phyloP scores from a whole-genome alignment of 2,888 invertebrate genomes.

The Drosophila fungiperda region DNA sequence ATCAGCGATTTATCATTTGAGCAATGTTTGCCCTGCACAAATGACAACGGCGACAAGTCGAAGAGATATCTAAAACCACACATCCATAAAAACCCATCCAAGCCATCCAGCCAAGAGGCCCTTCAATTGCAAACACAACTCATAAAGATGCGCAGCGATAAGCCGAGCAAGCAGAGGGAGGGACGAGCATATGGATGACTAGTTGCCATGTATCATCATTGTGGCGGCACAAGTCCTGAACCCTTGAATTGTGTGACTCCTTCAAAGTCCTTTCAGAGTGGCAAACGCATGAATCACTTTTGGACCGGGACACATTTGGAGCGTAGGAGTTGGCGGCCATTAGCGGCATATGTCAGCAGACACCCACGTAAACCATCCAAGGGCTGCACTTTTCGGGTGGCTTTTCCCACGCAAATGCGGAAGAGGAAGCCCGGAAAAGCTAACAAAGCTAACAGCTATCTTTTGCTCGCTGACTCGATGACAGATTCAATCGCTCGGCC shows the following conservation, averaged over 20 bases:
- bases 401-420: slow-evolving; percentile 53
- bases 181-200: slow-evolving; percentile 36
- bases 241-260: slow-evolving; percentile 45
- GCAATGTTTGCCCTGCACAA: slow-evolving; percentile 64
- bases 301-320: slow-evolving; percentile 31
- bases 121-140: slow-evolving; percentile 56
- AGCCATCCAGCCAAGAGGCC: slow-evolving; percentile 42
- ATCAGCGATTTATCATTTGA: slow-evolving; percentile 71
- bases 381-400: slow-evolving; percentile 70
- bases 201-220: slow-evolving; percentile 67
- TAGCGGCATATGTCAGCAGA: slow-evolving; percentile 73
- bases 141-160: slow-evolving; percentile 73
- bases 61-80: slow-evolving; percentile 34
- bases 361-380: slow-evolving; percentile 67
- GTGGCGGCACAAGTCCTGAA: slow-evolving; percentile 59
- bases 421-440: slow-evolving; percentile 27
- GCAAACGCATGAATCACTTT: slow-evolving; percentile 67
- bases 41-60: slow-evolving; percentile 52
- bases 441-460: slow-evolving; percentile 27
- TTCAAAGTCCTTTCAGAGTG: slow-evolving; percentile 47
- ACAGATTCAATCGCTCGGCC: slow-evolving; percentile 25
- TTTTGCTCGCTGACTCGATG: slow-evolving; percentile 42
- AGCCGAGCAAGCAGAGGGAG: slow-evolving; percentile 28
- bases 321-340: slow-evolving; percentile 70
- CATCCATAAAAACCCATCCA: slow-evolving; percentile 36